Base-by-base conservation (phyloP, 2,888 invertebrate species). In the Nemapogon koenigi region DNA sequence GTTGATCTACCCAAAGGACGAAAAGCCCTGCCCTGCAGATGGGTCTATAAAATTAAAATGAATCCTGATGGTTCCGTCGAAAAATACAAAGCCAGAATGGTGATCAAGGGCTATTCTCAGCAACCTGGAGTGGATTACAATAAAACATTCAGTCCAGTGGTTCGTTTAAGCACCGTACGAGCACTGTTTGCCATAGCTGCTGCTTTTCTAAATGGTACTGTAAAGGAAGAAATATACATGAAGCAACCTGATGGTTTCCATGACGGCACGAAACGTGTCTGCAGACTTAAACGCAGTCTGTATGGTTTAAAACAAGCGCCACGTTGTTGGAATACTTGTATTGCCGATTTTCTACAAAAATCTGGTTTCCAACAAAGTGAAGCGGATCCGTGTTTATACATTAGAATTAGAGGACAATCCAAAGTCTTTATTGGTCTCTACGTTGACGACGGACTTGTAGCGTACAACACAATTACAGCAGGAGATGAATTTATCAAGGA, bases 41-140 rank as follows among this genome's bases (percentile, higher is more conserved):
- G 50, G 49, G 46, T 50, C 2, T 50, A 43, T 35, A 49, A 49
- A 39, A 41, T 27, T 0, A 49, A 51, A 42, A 43, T 35, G n/a
- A 32, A 47, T 41, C 37, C 35, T 11, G 35, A 45, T 32, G 50
- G 50, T 13, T 10, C 41, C 30, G 16, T 50, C 25, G 30, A 40
- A 7, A 39, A 41, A n/a, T 38, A 38, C 16, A 38, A 29, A 14
- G 37, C 30, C 2, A 32, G 38, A 22, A 16, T 41, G 3, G 41
- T 41, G n/a, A 22, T 19, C 7, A 41, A 41, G 30, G 41, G 35
- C 4, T 41, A 25, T 38, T 16, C 15, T 11, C 39, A 41, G 26
- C 16, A 3, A 2, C 11, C 16, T 13, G 39, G 29, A 2, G 11
- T 39, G 2, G 39, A 39, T 15, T 35, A 39, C 25, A 29, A 35